Evolutionary conservation across 2,113 vertebrate species (phyloP), one percentile per base, ranked within the genome.

Genomic region (Pollimyrus isidori): DNA sequence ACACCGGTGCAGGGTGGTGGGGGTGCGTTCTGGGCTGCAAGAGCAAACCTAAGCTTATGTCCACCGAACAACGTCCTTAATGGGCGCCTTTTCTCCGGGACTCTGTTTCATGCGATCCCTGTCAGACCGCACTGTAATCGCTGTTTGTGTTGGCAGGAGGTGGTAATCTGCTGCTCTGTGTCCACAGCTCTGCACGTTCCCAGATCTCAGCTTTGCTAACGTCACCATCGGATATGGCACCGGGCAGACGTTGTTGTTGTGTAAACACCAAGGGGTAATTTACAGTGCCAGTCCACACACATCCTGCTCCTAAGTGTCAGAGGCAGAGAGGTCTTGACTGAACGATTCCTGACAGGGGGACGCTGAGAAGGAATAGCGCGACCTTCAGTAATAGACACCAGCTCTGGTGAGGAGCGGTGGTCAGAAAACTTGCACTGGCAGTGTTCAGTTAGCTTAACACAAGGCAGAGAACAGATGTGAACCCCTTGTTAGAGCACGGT

Each of bases 111-210:
- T 97, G 94, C 91, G 95, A 93, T 94, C 95, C 95, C 95, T 95
- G 95, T 96, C 95, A 96, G 95, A 95, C 95, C 95, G 92, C 86
- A 93, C 94, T 94, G 42, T 97, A 97, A 98, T 96, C 97, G 94
- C 94, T 97, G 97, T 97, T 98, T 98, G 94, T 96, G 93, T 97
- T 98, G 97, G 97, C 97, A 91, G 90, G 91, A 92, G 92, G 92
- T 93, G 92, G 93, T 94, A 93, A 96, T 95, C 94, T 94, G 91
- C 92, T 95, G 94, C 94, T 94, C 93, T 96, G 96, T 97, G 95
- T 95, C 95, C 94, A 15, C 17, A 93, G 95, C 93, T 95, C 95
- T 95, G 92, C 92, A 95, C 90, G 94, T 96, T 97, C 97, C 96
- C 94, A 95, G 96, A 95, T 96, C 96, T 95, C 91, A 90, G 90